These are phyloP conservation scores for Sebastiscus tertius DNA, from an alignment of 2,797 vertebrate species.

Conservation along the genomic window DNA sequence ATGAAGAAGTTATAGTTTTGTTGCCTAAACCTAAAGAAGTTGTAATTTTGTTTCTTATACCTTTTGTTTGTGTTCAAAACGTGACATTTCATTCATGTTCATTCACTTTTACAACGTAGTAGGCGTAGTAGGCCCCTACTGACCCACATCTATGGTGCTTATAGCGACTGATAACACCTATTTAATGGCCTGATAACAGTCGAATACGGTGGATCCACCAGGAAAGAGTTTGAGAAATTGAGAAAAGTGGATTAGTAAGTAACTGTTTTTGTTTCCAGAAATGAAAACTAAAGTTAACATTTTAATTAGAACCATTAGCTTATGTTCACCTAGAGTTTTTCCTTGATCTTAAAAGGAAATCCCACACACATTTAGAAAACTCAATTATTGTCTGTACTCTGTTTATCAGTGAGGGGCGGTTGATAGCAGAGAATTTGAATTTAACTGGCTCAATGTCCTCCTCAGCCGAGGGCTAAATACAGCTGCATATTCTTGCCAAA, in stretches of 20 bases:
- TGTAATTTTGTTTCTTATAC: too few species aligned
- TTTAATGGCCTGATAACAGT: too few species aligned
- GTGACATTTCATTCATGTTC: too few species aligned
- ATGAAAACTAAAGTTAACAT: background rate
- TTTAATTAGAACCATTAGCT: background rate
- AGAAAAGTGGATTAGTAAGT: background rate
- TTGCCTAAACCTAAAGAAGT: too few species aligned
- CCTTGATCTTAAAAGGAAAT: background rate
- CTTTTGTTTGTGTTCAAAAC: too few species aligned
- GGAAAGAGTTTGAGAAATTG: background rate
- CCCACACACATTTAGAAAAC: background rate
- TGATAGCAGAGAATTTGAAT: conserved; percentile 69
- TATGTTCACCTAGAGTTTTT: background rate
- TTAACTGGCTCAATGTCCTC: conserved; percentile 66
- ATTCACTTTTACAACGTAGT: too few species aligned
- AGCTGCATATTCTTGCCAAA: conserved; percentile 66
- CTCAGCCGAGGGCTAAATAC: conserved; percentile 19
- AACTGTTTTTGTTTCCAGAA: background rate
- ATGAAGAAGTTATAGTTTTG: accelerated
- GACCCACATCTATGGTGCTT: too few species aligned
- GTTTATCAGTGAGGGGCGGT: conserved; percentile 62
- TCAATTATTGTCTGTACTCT: conserved; percentile 31
- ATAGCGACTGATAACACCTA: too few species aligned
- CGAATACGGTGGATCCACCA: background rate
- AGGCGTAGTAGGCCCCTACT: too few species aligned